A percentile compares a stretch with the other conserved stretches of the same genome.
phyloP scores from a whole-genome alignment of 1,140 invertebrate species.

The Micrasema longulum region DNA sequence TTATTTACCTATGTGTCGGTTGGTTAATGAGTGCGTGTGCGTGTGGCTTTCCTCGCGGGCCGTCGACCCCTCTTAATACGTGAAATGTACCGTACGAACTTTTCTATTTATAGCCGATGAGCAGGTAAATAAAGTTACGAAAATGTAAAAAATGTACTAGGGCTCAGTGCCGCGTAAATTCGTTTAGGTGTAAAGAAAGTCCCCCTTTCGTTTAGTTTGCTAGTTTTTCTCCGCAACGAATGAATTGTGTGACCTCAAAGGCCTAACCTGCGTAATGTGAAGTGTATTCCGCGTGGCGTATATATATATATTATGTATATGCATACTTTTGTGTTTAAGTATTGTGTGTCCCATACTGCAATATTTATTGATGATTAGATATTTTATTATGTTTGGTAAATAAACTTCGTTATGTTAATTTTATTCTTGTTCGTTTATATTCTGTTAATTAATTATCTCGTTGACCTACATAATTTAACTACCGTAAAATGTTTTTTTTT shows the following conservation, averaged over 20 bases:
- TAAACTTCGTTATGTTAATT: no score
- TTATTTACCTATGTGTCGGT: no score
- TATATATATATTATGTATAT: no score
- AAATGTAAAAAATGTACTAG: neutral
- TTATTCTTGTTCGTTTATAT: no score
- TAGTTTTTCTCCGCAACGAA: slow-evolving; percentile 7
- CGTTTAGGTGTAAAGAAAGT: neutral
- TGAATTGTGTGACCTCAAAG: slow-evolving; percentile 18
- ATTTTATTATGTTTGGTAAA: no score
- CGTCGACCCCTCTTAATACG: slow-evolving; percentile 17
- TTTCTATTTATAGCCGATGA: slow-evolving; percentile 14
- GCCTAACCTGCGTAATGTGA: neutral
- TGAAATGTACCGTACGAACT: slow-evolving; percentile 18
- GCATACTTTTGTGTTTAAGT: no score
- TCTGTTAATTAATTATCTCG: no score
- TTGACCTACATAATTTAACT: no score
- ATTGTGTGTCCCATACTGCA: no score
- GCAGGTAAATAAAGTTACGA: neutral
- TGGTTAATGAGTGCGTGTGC: slow-evolving; percentile 7
- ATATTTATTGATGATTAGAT: no score
- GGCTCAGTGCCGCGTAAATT: neutral
- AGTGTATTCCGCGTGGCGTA: neutral
- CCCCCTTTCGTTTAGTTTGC: neutral
- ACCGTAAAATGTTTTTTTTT: no score
- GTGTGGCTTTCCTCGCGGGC: slow-evolving; percentile 5